These are phyloP conservation scores for Megaleporinus macrocephalus DNA, from an alignment of 2,113 vertebrate genomes.

Conservation along the genomic window DNA sequence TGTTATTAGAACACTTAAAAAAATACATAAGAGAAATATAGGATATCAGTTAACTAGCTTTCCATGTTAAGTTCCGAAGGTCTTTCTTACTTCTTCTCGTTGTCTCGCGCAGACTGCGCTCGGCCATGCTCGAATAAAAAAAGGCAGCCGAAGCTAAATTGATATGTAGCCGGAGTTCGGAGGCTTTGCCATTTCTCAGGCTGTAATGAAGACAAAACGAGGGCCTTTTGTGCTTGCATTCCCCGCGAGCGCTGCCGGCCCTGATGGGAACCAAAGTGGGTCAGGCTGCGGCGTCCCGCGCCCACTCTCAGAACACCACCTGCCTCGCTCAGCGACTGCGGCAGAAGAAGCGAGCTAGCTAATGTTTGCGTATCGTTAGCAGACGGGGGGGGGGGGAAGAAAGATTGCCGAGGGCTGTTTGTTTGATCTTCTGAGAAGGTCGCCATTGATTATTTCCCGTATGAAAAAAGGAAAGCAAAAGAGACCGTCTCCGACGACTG, in stretches of 20 bases:
- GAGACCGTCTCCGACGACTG: constrained; percentile 32
- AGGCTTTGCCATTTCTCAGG: constrained; percentile 64
- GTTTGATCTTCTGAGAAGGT: constrained; percentile 68
- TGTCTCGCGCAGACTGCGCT: not conserved
- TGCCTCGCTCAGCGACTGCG: constrained; percentile 47
- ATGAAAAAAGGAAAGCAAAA: constrained; percentile 13
- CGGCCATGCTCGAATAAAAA: not conserved
- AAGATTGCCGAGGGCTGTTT: constrained; percentile 65
- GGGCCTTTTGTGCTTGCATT: constrained; percentile 71
- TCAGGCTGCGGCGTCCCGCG: constrained; percentile 72
- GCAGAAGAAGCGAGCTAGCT: constrained; percentile 62
- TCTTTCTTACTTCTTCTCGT: not conserved
- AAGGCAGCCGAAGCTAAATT: constrained; percentile 66
- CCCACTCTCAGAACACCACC: constrained; percentile 67
- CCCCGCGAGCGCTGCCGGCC: constrained; percentile 67
- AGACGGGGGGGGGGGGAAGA: constrained; percentile 27
- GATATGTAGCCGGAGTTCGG: constrained; percentile 60
- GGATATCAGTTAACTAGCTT: too few relatives aligned
- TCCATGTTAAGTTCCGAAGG: too few relatives aligned
- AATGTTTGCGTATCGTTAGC: constrained; percentile 67
- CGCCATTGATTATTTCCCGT: constrained; percentile 65
- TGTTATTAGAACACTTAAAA: too few relatives aligned
- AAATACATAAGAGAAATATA: too few relatives aligned
- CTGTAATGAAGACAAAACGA: constrained; percentile 78
- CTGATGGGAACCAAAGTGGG: constrained; percentile 76